Percentiles rank a stretch among this genome's conserved stretches.
phyloP scores from a whole-genome alignment of 2,888 invertebrate genomes.

The Acronicta leporina region DNA sequence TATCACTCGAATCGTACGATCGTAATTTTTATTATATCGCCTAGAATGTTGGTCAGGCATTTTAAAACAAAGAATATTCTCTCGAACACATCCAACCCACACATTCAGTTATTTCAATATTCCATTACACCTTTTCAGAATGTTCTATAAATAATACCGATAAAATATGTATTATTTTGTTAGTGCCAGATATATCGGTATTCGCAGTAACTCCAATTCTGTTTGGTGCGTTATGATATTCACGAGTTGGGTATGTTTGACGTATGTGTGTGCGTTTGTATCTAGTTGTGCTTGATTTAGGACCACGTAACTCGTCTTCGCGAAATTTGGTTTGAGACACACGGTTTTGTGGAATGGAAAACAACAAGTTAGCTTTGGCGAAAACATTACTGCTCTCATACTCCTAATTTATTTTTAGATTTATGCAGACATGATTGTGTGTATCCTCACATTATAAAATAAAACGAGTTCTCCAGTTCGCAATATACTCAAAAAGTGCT shows the following conservation, averaged over 20 bases:
- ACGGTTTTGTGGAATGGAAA: background rate
- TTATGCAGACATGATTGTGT: too few relatives aligned
- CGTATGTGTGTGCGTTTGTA: conserved; percentile 45
- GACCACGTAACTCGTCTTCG: conserved; percentile 56
- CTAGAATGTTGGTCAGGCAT: too few relatives aligned
- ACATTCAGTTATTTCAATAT: conserved; percentile 21
- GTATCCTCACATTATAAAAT: too few relatives aligned
- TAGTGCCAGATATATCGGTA: conserved; percentile 33
- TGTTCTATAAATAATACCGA: conserved; percentile 47
- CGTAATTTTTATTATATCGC: too few relatives aligned
- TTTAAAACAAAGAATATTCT: too few relatives aligned
- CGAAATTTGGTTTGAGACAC: conserved; percentile 35
- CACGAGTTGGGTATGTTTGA: conserved; percentile 32
- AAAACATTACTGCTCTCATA: too few relatives aligned
- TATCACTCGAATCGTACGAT: too few relatives aligned
- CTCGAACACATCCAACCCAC: conserved; percentile 3
- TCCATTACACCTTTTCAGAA: conserved; percentile 38
- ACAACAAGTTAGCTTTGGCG: background rate
- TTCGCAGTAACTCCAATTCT: conserved; percentile 69
- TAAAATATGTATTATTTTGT: conserved; percentile 51
- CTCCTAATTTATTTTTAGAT: too few relatives aligned
- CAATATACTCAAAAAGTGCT: too few relatives aligned
- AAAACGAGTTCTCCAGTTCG: too few relatives aligned
- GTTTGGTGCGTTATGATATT: conserved; percentile 77
- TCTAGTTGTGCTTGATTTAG: conserved; percentile 68